Conservation (phyloP, 2,113 vertebrate species). For the Atractosteus spatula region DNA sequence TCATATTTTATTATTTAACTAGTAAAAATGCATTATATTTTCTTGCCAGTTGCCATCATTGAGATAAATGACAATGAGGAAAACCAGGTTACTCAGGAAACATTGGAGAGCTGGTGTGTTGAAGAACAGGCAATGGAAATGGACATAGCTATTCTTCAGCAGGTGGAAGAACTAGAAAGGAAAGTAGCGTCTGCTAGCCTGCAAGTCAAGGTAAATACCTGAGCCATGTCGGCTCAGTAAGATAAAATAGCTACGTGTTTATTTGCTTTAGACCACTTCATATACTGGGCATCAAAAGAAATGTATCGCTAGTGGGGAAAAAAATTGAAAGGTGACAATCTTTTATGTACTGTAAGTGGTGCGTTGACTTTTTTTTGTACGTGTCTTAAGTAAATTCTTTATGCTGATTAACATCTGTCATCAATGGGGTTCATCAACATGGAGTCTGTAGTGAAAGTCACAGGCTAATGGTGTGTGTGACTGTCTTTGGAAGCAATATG, state of each 20-base stretch:
- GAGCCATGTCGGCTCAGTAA: not conserved
- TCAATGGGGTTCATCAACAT: too few species aligned
- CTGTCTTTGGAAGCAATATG: too few species aligned
- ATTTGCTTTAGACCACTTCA: not conserved
- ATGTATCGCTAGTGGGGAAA: too few species aligned
- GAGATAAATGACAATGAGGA: conserved; percentile 76
- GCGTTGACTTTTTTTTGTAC: too few species aligned
- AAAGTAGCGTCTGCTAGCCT: conserved; percentile 86
- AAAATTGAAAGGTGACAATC: too few species aligned
- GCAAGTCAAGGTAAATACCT: conserved; percentile 83
- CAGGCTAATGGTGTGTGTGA: too few species aligned
- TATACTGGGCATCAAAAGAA: not conserved
- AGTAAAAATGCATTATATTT: too few species aligned
- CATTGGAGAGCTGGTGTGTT: conserved; percentile 84
- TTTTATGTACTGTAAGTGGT: too few species aligned
- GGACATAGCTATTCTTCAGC: conserved; percentile 83
- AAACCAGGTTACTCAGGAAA: conserved; percentile 73
- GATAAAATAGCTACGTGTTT: not conserved
- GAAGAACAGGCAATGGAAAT: conserved; percentile 91
- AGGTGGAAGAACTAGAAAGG: conserved; percentile 88
- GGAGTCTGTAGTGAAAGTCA: too few species aligned
- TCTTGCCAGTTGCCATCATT: conserved; percentile 68
- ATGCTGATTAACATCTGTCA: too few species aligned
- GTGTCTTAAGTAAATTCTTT: too few species aligned
- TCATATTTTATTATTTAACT: too few species aligned